A percentile compares a stretch with the other conserved stretches of the same genome.
phyloP scores from a whole-genome alignment of 2,113 vertebrate species.

The Alexandromys fortis region DNA sequence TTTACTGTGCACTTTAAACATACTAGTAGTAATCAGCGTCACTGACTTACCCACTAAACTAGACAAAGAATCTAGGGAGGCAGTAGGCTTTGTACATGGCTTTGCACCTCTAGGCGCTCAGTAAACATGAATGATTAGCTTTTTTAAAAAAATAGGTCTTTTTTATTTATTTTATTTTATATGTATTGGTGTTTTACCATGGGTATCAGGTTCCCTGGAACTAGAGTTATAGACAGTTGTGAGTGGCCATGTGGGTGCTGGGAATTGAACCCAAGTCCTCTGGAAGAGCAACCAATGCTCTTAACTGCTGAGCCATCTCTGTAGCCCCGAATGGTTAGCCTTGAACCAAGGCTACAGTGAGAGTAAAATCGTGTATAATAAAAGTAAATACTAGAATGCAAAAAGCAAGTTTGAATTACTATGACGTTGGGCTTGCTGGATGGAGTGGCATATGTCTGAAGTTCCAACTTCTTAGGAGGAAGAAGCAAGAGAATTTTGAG shows the following conservation, averaged over 20 bases:
- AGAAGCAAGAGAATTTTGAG: not conserved
- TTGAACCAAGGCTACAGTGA: not conserved
- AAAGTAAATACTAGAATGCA: conserved; percentile 24
- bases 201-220: not conserved
- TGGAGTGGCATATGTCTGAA: not conserved
- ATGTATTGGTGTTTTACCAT: not conserved
- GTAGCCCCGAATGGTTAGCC: not conserved
- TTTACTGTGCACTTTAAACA: conserved; percentile 4
- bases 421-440: not conserved
- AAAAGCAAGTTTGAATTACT: conserved; percentile 30
- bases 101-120: not conserved
- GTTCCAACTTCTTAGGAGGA: not conserved
- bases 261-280: not conserved
- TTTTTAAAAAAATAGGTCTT: not conserved
- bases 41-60: not conserved
- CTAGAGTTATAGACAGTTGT: not conserved
- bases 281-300: not conserved
- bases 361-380: not conserved
- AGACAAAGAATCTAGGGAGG: not conserved
- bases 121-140: conserved; percentile 10
- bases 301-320: not conserved
- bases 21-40: not conserved
- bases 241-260: not conserved
- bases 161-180: not conserved
- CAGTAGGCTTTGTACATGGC: not conserved